Evolutionary conservation across 2,113 vertebrate genomes (phyloP).

Genomic region (Neotoma lepida): DNA sequence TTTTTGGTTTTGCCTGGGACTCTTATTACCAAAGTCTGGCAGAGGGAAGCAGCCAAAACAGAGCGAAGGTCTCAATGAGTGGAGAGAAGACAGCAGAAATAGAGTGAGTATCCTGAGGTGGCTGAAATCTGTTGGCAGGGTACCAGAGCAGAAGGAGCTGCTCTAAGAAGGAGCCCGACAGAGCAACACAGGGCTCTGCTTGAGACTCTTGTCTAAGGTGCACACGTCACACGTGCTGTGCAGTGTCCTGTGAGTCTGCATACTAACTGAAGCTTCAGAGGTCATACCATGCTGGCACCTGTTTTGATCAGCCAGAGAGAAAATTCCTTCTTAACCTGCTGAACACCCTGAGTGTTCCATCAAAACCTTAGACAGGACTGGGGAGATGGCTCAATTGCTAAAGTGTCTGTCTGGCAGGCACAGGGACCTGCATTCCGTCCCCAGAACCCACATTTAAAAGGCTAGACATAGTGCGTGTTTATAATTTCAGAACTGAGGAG

Average conservation of each 20-base stretch:
- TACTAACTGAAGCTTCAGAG: background rate
- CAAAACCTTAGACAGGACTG: background rate
- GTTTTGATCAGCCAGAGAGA: background rate
- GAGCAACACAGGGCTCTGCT: background rate
- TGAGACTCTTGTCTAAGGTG: background rate
- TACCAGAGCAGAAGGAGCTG: background rate
- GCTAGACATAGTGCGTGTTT: background rate
- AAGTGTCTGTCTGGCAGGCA: background rate
- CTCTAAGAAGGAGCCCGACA: background rate
- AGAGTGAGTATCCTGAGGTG: background rate
- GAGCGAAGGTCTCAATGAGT: background rate
- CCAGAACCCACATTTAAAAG: background rate
- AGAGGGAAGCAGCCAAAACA: background rate
- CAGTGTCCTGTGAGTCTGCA: background rate
- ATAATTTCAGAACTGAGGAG: background rate
- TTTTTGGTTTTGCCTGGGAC: background rate
- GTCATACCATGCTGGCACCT: background rate
- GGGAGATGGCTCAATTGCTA: background rate
- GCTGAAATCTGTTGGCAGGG: background rate
- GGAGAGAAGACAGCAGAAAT: background rate
- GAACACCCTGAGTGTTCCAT: background rate
- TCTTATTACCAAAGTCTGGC: constrained; percentile 31
- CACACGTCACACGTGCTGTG: fast-evolving
- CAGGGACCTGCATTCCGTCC: background rate
- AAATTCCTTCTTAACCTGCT: background rate